A percentile compares a stretch with the other conserved stretches of the same genome.
phyloP scores from a whole-genome alignment of 64 coral and sea anemone species.

The Porites lutea region DNA sequence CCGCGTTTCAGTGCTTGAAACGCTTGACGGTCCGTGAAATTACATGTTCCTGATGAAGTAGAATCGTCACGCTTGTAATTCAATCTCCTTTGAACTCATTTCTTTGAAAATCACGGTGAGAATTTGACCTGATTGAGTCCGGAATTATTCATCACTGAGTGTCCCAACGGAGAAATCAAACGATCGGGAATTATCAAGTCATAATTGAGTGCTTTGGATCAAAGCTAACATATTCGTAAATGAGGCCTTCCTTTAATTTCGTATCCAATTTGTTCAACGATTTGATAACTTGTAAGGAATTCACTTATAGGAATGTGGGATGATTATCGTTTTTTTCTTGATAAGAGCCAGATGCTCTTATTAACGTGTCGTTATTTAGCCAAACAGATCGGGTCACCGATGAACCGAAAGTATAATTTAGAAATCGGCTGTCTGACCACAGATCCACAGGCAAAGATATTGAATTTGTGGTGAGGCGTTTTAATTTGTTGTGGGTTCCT shows the following conservation, averaged over 20 bases:
- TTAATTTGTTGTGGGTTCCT: neutral
- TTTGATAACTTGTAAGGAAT: neutral
- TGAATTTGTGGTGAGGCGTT: neutral
- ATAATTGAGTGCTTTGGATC: neutral
- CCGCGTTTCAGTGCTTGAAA: conserved; percentile 29
- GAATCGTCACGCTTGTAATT: conserved; percentile 44
- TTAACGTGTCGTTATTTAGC: conserved; percentile 4
- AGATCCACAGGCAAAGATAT: neutral
- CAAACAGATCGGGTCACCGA: neutral
- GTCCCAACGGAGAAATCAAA: neutral
- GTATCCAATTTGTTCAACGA: too few relatives aligned
- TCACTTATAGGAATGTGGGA: neutral
- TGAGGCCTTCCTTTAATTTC: neutral
- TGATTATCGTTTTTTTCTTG: neutral
- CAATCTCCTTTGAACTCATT: neutral
- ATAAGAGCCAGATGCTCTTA: conserved; percentile 20
- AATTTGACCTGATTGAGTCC: conserved; percentile 25
- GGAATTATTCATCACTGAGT: conserved; percentile 6
- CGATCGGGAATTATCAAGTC: neutral
- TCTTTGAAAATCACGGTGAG: conserved; percentile 33
- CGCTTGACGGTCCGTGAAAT: conserved; percentile 52
- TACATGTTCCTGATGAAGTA: conserved; percentile 15
- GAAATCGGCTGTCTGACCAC: neutral
- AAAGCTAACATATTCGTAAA: neutral
- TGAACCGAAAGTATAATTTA: neutral